phyloP scores from a whole-genome alignment of 1,140 invertebrate genomes.

The Watersipora subatra region DNA sequence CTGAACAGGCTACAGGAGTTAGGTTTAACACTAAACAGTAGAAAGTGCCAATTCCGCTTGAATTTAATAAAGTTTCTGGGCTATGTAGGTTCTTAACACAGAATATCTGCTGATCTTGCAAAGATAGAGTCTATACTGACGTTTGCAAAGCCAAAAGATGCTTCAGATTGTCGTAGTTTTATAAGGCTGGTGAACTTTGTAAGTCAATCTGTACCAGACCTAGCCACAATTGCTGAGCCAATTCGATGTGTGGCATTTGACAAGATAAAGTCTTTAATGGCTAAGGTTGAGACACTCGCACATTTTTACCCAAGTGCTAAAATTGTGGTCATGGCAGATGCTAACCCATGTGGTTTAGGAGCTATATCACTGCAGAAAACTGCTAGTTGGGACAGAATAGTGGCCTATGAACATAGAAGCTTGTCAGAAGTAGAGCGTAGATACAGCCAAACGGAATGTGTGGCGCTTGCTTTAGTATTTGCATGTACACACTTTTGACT shows the following conservation, averaged over 20 bases:
- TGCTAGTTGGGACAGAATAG: neutral
- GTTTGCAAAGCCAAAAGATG: neutral
- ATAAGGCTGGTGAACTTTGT: neutral
- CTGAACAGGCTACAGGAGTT: neutral
- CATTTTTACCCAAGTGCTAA: neutral
- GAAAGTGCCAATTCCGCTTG: neutral
- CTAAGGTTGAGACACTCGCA: neutral
- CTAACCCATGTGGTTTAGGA: neutral
- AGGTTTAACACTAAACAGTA: neutral
- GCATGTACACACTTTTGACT: constrained; percentile 15
- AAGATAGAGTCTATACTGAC: neutral
- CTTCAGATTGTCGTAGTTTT: neutral
- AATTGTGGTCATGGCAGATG: constrained; percentile 3
- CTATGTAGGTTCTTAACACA: neutral
- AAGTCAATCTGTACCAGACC: no score
- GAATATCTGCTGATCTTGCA: neutral
- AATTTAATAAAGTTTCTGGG: neutral
- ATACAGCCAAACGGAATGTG: constrained; percentile 8
- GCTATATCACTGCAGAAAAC: neutral
- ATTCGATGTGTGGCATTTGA: neutral
- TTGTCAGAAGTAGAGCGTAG: constrained; percentile 5
- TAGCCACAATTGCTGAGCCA: neutral
- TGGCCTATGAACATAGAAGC: neutral
- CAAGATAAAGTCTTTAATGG: neutral
- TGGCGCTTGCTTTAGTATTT: constrained; percentile 13